Base-by-base conservation (phyloP, 2,888 invertebrate species). In the Pterostichus madidus region DNA sequence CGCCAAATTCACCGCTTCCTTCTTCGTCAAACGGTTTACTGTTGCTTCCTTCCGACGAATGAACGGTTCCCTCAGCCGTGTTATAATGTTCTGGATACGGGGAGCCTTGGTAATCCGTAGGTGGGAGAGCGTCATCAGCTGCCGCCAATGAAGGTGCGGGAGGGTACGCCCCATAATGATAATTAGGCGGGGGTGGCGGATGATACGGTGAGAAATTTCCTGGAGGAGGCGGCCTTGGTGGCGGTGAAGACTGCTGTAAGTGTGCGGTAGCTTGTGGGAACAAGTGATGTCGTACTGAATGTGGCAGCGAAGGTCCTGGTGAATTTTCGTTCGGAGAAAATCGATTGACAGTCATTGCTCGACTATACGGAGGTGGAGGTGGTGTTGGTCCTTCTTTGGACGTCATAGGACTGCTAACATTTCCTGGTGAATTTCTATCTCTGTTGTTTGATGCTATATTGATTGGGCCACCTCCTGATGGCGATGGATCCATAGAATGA, bases 1-100 rank as follows among this genome's bases (percentile, higher is more conserved):
- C 97, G 52, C 97, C 97, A 89, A 97, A 97, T 88, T 96, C 97
- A 73, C 96, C 94, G 84, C 93, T 89, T 10, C 91, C 90, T 80
- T 90, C 91, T 85, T 92, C 93, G 83, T 93, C 93, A 86, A 89
- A 90, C 77, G 90, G 88, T 83, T 91, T 91, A 84, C 89, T 89
- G 64, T 86, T 87, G 24, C 87, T 87, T 11, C 85, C 78, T 52
- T 85, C 83, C 39, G 85, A 81, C 11, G 85, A 83, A 39, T 84
- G 83, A 56, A 85, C 84, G 15, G 84, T 52, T 79, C 83, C 80
- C 13, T 81, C 86, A 79, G 84, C 84, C 64, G 84, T 86, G 85
- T 76, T 85, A 85, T 81, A 85, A 35, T 71, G 84, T 84, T 87
- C 87, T 0, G 88, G 87, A 85, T 90, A 91, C 0, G 89, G 88